Evolutionary conservation across 2,113 vertebrate genomes (phyloP).

Genomic region (Trematomus loennbergii): DNA sequence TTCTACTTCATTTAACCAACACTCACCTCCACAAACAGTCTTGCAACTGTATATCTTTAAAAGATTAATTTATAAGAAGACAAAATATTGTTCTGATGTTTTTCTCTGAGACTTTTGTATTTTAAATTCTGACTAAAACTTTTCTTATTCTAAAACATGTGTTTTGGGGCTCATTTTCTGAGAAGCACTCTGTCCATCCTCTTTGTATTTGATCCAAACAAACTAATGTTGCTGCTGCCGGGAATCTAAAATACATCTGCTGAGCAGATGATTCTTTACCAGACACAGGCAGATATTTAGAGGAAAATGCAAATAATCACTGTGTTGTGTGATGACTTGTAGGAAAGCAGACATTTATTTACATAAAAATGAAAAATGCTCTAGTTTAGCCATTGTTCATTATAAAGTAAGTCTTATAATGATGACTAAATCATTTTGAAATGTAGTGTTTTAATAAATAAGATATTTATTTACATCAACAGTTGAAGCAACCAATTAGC

Average conservation of each 20-base stretch:
- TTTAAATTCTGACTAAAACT: slow-evolving; percentile 71
- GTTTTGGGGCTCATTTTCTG: slow-evolving; percentile 36
- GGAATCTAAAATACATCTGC: slow-evolving; percentile 48
- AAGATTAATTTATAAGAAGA: slow-evolving; percentile 78
- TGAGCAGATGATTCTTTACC: slow-evolving; percentile 31
- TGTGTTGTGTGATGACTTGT: slow-evolving; percentile 3
- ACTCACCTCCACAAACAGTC: slow-evolving; percentile 28
- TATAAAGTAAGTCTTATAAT: neutral
- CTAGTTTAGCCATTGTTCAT: neutral
- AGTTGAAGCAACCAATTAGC: neutral
- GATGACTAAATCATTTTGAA: no score
- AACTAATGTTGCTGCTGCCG: slow-evolving; percentile 1
- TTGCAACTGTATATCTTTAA: slow-evolving; percentile 64
- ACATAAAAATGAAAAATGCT: neutral
- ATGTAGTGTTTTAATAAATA: no score
- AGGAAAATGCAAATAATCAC: slow-evolving; percentile 28
- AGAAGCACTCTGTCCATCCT: neutral
- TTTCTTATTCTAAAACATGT: slow-evolving; percentile 58
- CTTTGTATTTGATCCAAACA: slow-evolving; percentile 38
- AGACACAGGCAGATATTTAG: slow-evolving; percentile 5
- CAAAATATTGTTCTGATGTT: slow-evolving; percentile 66
- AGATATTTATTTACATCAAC: neutral
- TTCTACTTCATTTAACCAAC: slow-evolving; percentile 25
- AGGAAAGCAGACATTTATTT: slow-evolving; percentile 17
- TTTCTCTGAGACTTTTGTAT: slow-evolving; percentile 72